Base-by-base conservation (phyloP, 1,140 invertebrate genomes). In the Leptinotarsa texana region DNA sequence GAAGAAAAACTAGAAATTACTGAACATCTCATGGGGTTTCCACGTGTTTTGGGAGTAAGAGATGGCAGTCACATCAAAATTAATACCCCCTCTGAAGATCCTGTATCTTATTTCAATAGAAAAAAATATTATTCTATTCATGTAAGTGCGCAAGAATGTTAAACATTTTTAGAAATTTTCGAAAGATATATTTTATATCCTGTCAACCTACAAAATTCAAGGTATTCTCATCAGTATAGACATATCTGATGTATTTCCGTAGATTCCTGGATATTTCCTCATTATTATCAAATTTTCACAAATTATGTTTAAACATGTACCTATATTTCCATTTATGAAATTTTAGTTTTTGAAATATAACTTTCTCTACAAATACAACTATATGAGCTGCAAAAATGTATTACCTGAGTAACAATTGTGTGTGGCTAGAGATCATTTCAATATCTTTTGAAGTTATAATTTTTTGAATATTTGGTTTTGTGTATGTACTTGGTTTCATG, bases 71-170 rank as follows among this genome's bases (percentile, higher is more conserved):
- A 73, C 47, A 48, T 73, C 13, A 73, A 73, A 65, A 73, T 73
- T 22, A 63, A 73, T 21, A 66, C 27, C 15, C 72, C 72, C 2
- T 15, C n/a, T 33, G 63, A 65, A 75, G 47, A 73, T 65, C 62
- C 72, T 21, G 72, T 63, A 21, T 66, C 72, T n/a, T 73, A 73
- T 61, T 65, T 73, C 15, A 81, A 83, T 72, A n/a, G 80, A 17
- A 80, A 82, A 76, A 17, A 61, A 33, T 75, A 66, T 74, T 76
- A 77, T 75, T 80, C 82, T 18, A 80, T 84, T 57, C 78, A 81
- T 61, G 74, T 82, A 77, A 49, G 6, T 65, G 24, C 13, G 18
- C 63, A 22, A 15, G 15, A 2, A 15, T 13, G 8, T 24, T 21
- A 65, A 4, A 13, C 1, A 65, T 22, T 24, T 65, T 13, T 65